Base-by-base conservation (phyloP, 2,797 vertebrate genomes). In the Pipistrellus pipistrellus region DNA sequence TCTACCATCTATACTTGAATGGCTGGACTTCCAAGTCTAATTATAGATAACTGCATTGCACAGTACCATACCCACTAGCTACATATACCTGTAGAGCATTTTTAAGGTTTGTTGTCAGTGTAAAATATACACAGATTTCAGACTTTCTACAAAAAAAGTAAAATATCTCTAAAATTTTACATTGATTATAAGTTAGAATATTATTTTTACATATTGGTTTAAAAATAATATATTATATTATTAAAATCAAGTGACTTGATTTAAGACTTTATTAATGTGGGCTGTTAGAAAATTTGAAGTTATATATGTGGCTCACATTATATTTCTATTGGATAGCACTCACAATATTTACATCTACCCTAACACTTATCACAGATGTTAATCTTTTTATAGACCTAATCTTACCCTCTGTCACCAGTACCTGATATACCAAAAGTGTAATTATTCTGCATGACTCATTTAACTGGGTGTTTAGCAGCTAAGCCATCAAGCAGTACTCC, bases 111-210 rank as follows among this genome's bases (percentile, higher is more conserved):
- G 17, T 12, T 75, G 17, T 35, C 69, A 62, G 14, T 30, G 44
- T 66, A 64, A 71, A n/a, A 53, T 2, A 75, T 3, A 62, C 6
- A 30, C 8, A 30, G 21, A 55, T 59, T 78, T 88, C 48, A 86
- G 9, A n/a, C 17, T 77, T 87, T 64, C 38, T 30, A 35, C 7
- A 6, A 55, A 71, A 71, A 57, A 57, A 35, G 46, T 20, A 83
- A 85, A 95, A 62, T 78, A n/a, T 30, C 46, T 77, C 32, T 57
- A 81, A 8, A 64, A 69, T 78, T 90, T 88, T 48, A 89, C 4
- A n/a, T n/a, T 80, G 55, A 51, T 38, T n/a, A 15, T 59, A 32
- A 80, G 18, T 30, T 62, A 7, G 68, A 35, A 82, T 32, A 69
- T 9, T 25, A 66, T 91, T 77, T 78, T 13, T 35, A 51, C 9